A percentile compares a stretch with the other conserved stretches of the same genome.
Evolutionary conservation across 2,888 invertebrate genomes (phyloP).

Genomic region (Crossocerus cetratus): DNA sequence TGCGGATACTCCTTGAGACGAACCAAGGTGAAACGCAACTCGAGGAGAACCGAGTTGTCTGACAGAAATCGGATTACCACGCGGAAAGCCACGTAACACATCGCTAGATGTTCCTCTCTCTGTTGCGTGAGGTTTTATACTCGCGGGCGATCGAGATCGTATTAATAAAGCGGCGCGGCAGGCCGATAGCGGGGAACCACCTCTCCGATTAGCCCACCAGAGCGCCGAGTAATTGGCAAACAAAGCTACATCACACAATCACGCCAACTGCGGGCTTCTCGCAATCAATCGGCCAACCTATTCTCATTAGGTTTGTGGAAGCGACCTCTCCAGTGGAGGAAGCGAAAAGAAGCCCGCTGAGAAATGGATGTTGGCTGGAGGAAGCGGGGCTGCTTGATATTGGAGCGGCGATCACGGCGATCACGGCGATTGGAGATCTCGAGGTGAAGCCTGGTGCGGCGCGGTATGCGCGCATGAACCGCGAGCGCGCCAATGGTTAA

Average conservation of each 20-base stretch:
- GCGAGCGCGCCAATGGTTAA: constrained; percentile 54
- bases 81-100: constrained; percentile 18
- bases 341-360: no score
- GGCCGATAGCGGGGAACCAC: constrained; percentile 29
- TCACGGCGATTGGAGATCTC: constrained; percentile 28
- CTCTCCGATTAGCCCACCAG: constrained; percentile 39
- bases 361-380: no score
- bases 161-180: constrained; percentile 42
- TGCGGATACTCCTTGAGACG: background rate
- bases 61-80: constrained; percentile 29
- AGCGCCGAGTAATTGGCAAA: no score
- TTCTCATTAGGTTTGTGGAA: no score
- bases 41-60: background rate
- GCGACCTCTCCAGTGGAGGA: no score
- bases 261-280: no score
- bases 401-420: constrained; percentile 9
- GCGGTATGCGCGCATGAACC: constrained; percentile 33
- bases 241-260: no score
- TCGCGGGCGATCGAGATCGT: constrained; percentile 38
- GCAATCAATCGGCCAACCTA: no score
- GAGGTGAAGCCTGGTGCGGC: constrained; percentile 41
- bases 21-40: background rate
- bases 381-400: background rate
- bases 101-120: no score
- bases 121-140: constrained; percentile 26